Evolutionary conservation across 2,888 invertebrate species (phyloP), one percentile per base, ranked within the genome.

Genomic region (Cosmorhoe ocellata): DNA sequence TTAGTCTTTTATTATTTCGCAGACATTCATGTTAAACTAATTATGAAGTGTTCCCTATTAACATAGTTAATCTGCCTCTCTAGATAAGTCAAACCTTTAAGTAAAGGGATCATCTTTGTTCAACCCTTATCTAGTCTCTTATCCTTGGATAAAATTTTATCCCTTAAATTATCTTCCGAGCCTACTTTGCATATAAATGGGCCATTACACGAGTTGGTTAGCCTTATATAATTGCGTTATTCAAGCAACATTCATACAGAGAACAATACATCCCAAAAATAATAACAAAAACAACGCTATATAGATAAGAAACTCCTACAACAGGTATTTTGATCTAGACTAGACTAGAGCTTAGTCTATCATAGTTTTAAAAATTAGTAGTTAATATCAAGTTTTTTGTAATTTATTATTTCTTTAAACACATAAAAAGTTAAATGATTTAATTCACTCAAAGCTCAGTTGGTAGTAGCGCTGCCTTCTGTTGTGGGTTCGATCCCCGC

Each of bases 131-230:
- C 4, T 32, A 37, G 31, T 31, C 47, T 36, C 32, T 46, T 33
- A 49, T 26, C 26, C 33, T 39, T 36, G 41, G 44, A 41, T 52
- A 51, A 32, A 54, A 50, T 55, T 47, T 56, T 55, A 66, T 59
- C 56, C 44, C 31, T 24, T 52, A 76, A 69, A 79, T 78, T 79
- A 81, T 81, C 78, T 74, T 69, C 58, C 68, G 67, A 67, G 69
- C 74, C 61, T 67, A 75, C 82, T 85, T 84, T 77, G 72, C 85
- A 86, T 86, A 81, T 69, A 84, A 85, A 86, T 85, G 77, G 79
- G 69, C 66, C 70, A 75, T 82, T 83, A 81, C 65, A 74, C 64
- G 70, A 71, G 69, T 74, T 71, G 69, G 74, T 76, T 72, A 75
- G 71, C 63, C 69, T 72, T 63, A 61, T 62, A 62, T 79, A 81